Base-by-base conservation (phyloP, 2,797 vertebrate genomes). In the Telmatherina bonti region DNA sequence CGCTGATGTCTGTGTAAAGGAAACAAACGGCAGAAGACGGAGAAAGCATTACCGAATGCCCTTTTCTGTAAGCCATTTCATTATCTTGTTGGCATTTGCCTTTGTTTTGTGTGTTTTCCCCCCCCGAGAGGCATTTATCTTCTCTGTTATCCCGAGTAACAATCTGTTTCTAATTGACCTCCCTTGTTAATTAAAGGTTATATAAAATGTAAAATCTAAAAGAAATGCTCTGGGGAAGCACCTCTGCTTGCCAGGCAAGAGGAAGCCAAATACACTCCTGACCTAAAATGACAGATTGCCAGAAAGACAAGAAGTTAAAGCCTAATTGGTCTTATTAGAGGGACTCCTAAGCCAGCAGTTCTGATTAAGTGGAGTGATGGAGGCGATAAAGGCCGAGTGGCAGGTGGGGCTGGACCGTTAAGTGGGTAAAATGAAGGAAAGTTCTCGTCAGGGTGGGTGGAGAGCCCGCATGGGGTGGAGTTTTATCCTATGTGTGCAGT, bases 311-410 rank as follows among this genome's bases (percentile, higher is more conserved):
- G 77, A 71, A 76, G 71, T 84, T 69, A 55, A 81, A 77, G 67
- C 79, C 79, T 90, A 90, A 92, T 91, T 90, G 89, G 81, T 70
- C 74, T 88, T 83, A 91, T 91, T 85, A 88, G 62, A 82, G 76
- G 53, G 84, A 83, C 30, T 79, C 78, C 77, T 79, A 80, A 31
- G 70, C 74, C 74, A 73, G 84, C 89, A 84, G 69, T 89, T 82
- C 81, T 90, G 86, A 91, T 88, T 81, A 91, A 86, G 70, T 68
- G 53, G 74, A 90, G 85, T 82, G 87, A 88, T 88, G 72, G 85
- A 81, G 72, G 81, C 7, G 78, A 90, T 85, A 64, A 84, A 68
- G 79, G 82, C 64, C 20, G 62, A 79, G 81, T 85, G 83, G 70
- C 81, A 81, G 71, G 82, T 84, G 83, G 75, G 38, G n/a, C 53